These are phyloP conservation scores for Lepeophtheirus salmonis DNA, from an alignment of 1,140 invertebrate genomes.

Conservation along the genomic window DNA sequence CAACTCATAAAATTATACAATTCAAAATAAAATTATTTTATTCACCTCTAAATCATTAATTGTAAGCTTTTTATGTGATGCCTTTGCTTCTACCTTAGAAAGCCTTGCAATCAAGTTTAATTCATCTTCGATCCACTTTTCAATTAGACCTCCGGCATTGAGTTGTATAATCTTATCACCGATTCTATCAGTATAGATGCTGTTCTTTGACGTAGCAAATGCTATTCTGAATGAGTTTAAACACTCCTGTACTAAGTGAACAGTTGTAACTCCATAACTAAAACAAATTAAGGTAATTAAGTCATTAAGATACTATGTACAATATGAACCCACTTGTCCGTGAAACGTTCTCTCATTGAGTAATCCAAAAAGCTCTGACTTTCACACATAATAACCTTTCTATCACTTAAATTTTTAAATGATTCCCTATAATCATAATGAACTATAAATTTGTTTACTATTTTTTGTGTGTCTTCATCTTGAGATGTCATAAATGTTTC, in stretches of 20 bases:
- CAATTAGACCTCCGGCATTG: neutral
- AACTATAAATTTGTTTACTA: neutral
- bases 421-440: neutral
- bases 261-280: neutral
- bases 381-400: neutral
- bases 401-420: neutral
- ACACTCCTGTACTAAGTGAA: neutral
- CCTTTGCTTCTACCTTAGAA: neutral
- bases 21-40: too few species aligned
- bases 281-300: neutral
- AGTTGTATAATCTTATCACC: neutral
- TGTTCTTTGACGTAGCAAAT: neutral
- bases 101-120: neutral
- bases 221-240: neutral
- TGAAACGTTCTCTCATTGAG: slow-evolving; percentile 1
- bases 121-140: neutral
- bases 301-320: neutral
- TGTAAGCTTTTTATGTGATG: neutral
- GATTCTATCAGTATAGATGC: neutral
- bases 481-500: neutral
- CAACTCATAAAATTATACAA: too few species aligned
- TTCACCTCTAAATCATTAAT: neutral
- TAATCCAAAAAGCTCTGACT: neutral
- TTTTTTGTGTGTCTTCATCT: neutral
- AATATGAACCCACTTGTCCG: slow-evolving; percentile 4